Conservation (phyloP, 2,113 vertebrate species). For the Terrapene triunguis region DNA sequence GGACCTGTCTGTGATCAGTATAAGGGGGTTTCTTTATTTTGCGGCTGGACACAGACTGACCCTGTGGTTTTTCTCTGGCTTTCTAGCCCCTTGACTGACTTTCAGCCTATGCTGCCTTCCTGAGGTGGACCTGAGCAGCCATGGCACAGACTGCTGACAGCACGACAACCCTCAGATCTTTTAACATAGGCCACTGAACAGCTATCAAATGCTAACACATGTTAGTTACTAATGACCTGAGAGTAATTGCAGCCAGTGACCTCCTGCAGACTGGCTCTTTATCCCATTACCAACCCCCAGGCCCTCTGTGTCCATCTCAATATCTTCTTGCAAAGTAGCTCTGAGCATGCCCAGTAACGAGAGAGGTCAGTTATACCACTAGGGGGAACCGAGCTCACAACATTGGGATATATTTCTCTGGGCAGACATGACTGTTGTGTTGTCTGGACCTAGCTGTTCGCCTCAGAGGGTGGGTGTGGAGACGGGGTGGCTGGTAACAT, state of each 20-base stretch:
- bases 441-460: not conserved
- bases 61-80: not conserved
- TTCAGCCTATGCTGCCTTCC: not conserved
- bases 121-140: not conserved
- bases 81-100: not conserved
- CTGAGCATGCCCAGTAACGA: not conserved
- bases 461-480: not conserved
- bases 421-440: not conserved
- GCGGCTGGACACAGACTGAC: not conserved
- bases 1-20: not conserved
- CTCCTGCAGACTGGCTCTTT: not conserved
- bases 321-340: not conserved
- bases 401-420: not conserved
- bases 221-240: not conserved
- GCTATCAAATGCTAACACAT: not conserved
- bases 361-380: not conserved
- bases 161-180: not conserved
- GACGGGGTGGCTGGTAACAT: not conserved
- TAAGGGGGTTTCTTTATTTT: not conserved
- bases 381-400: conserved; percentile 58
- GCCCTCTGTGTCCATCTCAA: not conserved
- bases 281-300: not conserved
- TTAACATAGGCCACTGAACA: not conserved
- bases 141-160: not conserved
- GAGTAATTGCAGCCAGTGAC: not conserved